Evolutionary conservation across 1,140 invertebrate genomes (phyloP).

Genomic region (Euwallacea similis): DNA sequence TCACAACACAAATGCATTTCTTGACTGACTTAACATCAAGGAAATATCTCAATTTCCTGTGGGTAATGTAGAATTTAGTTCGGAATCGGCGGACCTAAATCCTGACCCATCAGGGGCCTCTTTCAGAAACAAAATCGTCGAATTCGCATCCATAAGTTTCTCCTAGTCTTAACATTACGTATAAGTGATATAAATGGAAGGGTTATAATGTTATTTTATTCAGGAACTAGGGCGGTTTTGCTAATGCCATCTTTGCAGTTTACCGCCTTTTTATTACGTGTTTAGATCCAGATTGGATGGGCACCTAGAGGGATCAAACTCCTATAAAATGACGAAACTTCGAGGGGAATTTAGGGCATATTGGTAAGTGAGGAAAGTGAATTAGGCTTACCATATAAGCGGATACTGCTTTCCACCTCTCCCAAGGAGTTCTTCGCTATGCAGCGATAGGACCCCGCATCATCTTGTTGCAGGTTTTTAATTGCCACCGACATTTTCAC

Average conservation of each 20-base stretch:
- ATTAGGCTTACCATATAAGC: constrained; percentile 78
- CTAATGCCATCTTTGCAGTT: constrained; percentile 31
- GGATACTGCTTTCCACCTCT: constrained; percentile 84
- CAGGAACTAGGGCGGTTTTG: constrained; percentile 19
- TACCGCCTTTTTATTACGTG: constrained; percentile 35
- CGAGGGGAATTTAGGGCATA: constrained; percentile 1
- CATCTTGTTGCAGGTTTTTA: constrained; percentile 71
- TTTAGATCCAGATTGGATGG: constrained; percentile 26
- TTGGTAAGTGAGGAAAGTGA: background rate
- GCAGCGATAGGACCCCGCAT: constrained; percentile 85
- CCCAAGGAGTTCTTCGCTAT: constrained; percentile 90
- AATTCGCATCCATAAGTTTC: too few species aligned
- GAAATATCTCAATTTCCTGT: too few species aligned
- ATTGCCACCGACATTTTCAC: constrained; percentile 83
- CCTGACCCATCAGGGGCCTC: too few species aligned
- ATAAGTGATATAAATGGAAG: constrained; percentile 3
- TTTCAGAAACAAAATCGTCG: too few species aligned
- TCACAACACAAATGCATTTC: too few species aligned
- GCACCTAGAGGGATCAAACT: constrained; percentile 19
- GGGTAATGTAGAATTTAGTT: too few species aligned
- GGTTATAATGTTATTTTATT: constrained; percentile 28
- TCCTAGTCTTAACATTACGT: background rate
- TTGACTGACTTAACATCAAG: too few species aligned
- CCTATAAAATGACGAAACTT: constrained; percentile 10
- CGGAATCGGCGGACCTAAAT: too few species aligned